Percentiles rank a stretch among this genome's conserved stretches.
These are phyloP conservation scores for Plagiodera versicolora DNA, from an alignment of 2,888 invertebrate species.

Conservation along the genomic window DNA sequence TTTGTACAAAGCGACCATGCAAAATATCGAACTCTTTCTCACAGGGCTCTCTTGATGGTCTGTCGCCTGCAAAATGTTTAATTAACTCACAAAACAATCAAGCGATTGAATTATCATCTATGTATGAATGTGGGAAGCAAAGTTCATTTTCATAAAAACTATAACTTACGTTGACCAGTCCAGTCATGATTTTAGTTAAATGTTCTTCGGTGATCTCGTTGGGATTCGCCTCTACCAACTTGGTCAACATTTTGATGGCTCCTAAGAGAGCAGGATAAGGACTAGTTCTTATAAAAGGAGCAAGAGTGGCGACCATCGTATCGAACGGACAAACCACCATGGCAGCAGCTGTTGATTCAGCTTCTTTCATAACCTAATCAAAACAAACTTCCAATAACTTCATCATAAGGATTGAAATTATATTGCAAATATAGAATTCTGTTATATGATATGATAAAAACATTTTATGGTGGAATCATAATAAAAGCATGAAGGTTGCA, in stretches of 20 bases:
- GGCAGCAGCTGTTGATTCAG: constrained; percentile 73
- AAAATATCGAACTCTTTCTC: constrained; percentile 95
- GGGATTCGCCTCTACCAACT: constrained; percentile 77
- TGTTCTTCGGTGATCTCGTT: constrained; percentile 72
- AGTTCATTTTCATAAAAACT: neutral
- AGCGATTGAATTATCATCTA: no score
- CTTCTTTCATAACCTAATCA: constrained; percentile 77
- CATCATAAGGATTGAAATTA: no score
- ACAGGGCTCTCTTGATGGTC: constrained; percentile 91
- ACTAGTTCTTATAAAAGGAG: constrained; percentile 85
- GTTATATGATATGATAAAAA: no score
- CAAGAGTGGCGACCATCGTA: constrained; percentile 67
- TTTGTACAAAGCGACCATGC: constrained; percentile 92
- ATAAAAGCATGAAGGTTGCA: no score
- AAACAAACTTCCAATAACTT: no score
- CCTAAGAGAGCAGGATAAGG: constrained; percentile 87
- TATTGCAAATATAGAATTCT: no score
- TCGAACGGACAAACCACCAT: constrained; percentile 81
- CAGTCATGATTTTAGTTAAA: constrained; percentile 82
- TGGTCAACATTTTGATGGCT: constrained; percentile 88
- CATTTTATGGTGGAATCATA: no score
- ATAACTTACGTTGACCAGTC: constrained; percentile 79
- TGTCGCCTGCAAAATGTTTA: constrained; percentile 67
- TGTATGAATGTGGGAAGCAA: no score
- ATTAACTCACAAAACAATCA: no score